Evolutionary conservation across 2,113 vertebrate species (phyloP), one percentile per base, ranked within the genome.

Genomic region (Corynorhinus townsendii): DNA sequence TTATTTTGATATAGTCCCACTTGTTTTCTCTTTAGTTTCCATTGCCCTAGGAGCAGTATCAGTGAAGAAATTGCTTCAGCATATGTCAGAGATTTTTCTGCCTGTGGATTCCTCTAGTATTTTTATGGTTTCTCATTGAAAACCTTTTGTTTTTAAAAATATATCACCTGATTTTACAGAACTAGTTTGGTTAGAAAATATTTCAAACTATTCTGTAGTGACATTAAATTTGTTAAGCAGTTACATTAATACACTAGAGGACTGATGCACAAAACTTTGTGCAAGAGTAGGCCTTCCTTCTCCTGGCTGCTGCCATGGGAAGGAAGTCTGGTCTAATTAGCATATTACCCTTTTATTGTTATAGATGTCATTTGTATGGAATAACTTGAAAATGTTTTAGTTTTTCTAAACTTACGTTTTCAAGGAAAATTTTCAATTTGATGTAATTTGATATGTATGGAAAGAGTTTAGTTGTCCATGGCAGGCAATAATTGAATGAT

Each of bases 161-260:
- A 7, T 47, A 80, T 66, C 33, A 73, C 49, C 11, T 85, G 73
- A 64, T 82, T 69, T 30, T 69, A 54, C 14, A 90, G 49, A 69
- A 92, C 49, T 77, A 47, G 52, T 77, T 54, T 87, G 52, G n/a
- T 64, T 77, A 86, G 90, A 81, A 94, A 92, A 72, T 54, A 82
- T 52, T 76, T 92, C n/a, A 80, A 26, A 76, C 11, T 22, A 4
- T 85, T 77, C 64, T 95, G 64, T 38, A 93, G 52, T 87, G 71
- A 64, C 49, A 77, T 3, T 66, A 82, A 81, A 40, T 26, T 86
- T 62, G 52, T 35, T 12, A 81, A 38, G 11, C 15, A 75, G 47
- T 68, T 75, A 76, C 16, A 56, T 86, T 90, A 64, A 72, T 12
- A 54, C 56, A 15, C 22, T 24, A 56, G 54, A 56, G 54, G 22